These are phyloP conservation scores for Machimus atricapillus DNA, from an alignment of 2,888 invertebrate genomes.

Conservation along the genomic window DNA sequence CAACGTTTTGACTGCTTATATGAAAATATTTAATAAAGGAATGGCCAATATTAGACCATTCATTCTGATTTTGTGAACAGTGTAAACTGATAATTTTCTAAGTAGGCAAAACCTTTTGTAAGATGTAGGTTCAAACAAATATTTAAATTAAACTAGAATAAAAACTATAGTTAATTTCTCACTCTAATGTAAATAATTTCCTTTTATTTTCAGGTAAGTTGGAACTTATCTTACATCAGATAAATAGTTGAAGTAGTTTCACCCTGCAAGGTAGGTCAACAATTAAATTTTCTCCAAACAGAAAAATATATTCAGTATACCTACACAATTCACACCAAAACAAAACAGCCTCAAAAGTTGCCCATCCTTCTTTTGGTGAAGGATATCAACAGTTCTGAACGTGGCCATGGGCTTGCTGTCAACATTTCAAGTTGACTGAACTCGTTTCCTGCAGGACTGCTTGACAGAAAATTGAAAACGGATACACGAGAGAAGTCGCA, in stretches of 20 bases:
- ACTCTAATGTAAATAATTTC: neutral
- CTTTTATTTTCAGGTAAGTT: neutral
- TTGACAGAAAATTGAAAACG: neutral
- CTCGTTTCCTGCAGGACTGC: neutral
- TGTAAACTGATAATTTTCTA: too few relatives aligned
- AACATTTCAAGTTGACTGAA: neutral
- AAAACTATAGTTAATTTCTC: too few relatives aligned
- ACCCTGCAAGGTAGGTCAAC: neutral
- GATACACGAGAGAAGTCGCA: neutral
- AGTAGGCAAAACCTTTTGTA: too few relatives aligned
- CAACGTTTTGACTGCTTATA: neutral
- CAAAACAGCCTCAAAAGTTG: neutral
- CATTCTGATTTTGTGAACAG: neutral
- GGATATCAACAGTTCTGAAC: neutral
- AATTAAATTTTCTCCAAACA: neutral
- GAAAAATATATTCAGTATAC: neutral
- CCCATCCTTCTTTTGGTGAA: neutral
- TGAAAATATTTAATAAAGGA: neutral
- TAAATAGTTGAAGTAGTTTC: neutral
- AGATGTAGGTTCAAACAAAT: too few relatives aligned
- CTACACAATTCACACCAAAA: neutral
- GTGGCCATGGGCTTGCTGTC: neutral
- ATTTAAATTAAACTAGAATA: too few relatives aligned
- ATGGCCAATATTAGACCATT: neutral
- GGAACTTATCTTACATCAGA: neutral